Conservation (phyloP, 2,888 invertebrate genomes). For the Clusia tigrina region DNA sequence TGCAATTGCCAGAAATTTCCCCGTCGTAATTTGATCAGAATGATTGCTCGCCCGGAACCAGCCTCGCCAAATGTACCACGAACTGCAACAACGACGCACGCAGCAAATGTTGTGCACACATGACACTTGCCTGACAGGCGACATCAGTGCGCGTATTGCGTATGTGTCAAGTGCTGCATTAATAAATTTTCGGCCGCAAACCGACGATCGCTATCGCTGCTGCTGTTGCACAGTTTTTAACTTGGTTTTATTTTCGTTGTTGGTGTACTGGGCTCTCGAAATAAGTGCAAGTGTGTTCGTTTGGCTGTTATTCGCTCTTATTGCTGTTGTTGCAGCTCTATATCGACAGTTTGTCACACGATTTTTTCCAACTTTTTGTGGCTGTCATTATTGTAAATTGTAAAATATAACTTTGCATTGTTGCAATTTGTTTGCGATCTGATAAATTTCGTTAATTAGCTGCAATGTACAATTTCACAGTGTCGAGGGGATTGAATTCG, state of each 20-base stretch:
- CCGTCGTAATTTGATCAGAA: neutral
- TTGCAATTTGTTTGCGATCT: constrained; percentile 38
- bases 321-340: constrained; percentile 27
- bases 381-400: constrained; percentile 23
- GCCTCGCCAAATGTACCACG: constrained; percentile 5
- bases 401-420: constrained; percentile 30
- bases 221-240: constrained; percentile 20
- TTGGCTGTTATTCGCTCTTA: constrained; percentile 21
- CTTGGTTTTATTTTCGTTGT: constrained; percentile 17
- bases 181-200: constrained; percentile 45
- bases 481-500: no score
- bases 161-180: constrained; percentile 54
- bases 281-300: neutral
- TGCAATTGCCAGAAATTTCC: neutral
- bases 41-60: constrained; percentile 14
- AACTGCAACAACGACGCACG: constrained; percentile 23
- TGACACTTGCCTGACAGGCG: constrained; percentile 50
- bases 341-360: constrained; percentile 58
- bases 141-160: constrained; percentile 51
- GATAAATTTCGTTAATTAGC: constrained; percentile 35
- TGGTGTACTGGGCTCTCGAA: constrained; percentile 34
- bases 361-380: constrained; percentile 38
- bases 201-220: constrained; percentile 24
- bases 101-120: constrained; percentile 52
- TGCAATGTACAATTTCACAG: no score